phyloP scores from a whole-genome alignment of 1,140 invertebrate genomes.

The Lutraria rhynchaena region DNA sequence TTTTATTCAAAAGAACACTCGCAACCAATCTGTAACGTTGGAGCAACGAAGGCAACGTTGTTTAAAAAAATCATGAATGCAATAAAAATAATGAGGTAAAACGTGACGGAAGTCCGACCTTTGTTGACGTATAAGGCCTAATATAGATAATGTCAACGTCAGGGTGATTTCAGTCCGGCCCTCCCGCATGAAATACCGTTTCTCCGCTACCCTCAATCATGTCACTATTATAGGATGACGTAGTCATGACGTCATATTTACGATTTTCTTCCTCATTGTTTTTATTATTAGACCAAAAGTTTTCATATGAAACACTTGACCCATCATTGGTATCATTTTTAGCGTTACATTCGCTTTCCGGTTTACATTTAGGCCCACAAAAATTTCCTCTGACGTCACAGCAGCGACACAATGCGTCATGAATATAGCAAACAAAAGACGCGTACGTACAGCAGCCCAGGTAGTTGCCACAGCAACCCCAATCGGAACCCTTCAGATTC shows the following conservation, averaged over 20 bases:
- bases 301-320: neutral
- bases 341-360: constrained; percentile 59
- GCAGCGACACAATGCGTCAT: constrained; percentile 68
- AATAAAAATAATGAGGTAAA: no score
- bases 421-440: constrained; percentile 67
- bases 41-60: no score
- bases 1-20: no score
- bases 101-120: no score
- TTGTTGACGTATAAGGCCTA: no score
- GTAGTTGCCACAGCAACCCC: constrained; percentile 74
- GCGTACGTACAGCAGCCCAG: constrained; percentile 69
- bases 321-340: neutral
- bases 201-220: no score
- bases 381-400: constrained; percentile 63
- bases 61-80: no score
- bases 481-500: constrained; percentile 66
- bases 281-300: no score
- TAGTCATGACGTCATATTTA: neutral
- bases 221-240: neutral
- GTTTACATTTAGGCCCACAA: constrained; percentile 68
- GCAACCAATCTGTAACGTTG: no score
- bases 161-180: no score
- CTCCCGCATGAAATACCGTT: no score
- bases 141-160: no score
- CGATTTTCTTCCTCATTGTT: neutral